A percentile compares a stretch with the other conserved stretches of the same genome.
phyloP scores from a whole-genome alignment of 2,113 vertebrate species.

The Leiothrix lutea region DNA sequence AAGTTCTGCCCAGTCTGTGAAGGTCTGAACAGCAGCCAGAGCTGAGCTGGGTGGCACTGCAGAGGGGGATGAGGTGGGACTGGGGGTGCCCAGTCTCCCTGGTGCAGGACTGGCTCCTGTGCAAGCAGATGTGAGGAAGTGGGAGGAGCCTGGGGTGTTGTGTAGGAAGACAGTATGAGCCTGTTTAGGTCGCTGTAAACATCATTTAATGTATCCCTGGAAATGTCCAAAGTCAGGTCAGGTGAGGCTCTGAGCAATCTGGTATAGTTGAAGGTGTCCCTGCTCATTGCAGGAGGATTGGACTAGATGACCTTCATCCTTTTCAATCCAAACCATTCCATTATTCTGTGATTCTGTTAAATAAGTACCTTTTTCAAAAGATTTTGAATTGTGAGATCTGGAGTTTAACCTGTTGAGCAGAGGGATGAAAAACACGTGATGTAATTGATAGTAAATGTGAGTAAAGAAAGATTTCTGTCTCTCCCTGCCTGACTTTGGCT shows the following conservation, averaged over 20 bases:
- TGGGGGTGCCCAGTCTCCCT: accelerated
- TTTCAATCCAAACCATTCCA: background rate
- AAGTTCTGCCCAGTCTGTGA: background rate
- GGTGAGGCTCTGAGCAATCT: background rate
- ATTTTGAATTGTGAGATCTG: background rate
- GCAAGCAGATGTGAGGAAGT: background rate
- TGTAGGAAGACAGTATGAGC: background rate
- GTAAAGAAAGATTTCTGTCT: background rate
- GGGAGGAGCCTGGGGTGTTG: background rate
- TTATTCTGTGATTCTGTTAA: background rate
- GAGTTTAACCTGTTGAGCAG: background rate
- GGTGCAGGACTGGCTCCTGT: background rate
- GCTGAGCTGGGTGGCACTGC: background rate
- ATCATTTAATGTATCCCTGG: background rate
- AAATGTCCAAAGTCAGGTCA: background rate
- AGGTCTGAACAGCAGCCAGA: background rate
- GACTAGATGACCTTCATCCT: background rate
- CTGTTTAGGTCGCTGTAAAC: background rate
- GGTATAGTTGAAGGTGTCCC: background rate
- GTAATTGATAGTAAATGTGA: background rate
- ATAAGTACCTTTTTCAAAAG: background rate
- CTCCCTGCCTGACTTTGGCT: background rate
- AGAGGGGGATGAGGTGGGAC: background rate
- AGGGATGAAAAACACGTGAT: background rate
- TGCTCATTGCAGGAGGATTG: background rate